Base-by-base conservation (phyloP, 2,113 vertebrate species). In the Gobius niger region DNA sequence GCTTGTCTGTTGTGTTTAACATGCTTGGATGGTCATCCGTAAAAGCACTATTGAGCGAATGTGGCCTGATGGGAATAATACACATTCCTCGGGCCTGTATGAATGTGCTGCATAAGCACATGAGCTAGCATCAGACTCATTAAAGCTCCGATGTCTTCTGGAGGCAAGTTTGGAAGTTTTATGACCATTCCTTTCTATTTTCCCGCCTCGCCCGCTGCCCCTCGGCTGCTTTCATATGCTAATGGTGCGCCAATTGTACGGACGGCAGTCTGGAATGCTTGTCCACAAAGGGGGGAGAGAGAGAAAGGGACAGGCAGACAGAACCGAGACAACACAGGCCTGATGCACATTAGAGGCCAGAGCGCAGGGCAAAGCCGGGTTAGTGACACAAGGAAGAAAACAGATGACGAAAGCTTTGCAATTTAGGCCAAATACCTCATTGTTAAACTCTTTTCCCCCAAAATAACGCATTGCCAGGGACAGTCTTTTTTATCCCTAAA, bases 141-240 rank as follows among this genome's bases (percentile, higher is more conserved):
- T 67, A 67, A 67, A 68, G 65, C 72, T 78, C n/a, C 52, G 65
- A 57, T 67, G 61, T 68, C 69, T 73, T 67, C 66, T 81, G 1
- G 0, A 52, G 70, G 76, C 56, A 42, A 70, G 72, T 81, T 75
- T 87, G 59, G 54, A 85, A 73, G 76, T 85, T 88, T 85, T 87
- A 82, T 53, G 75, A 76, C 69, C 49, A 56, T 72, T 65, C 72
- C 76, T 78, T 65, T 69, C 51, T 65, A 68, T 78, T 56, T 79
- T 66, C 82, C 83, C 76, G 69, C 80, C 76, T 63, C 65, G 41
- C 66, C 76, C 68, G n/a, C 77, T 73, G 67, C 82, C 80, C 74
- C 67, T 73, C 44, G 7, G 68, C 44, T 63, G 67, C 85, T 88
- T 91, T 93, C 89, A 91, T 84, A 90, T 89, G 89, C 79, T 85